Evolutionary conservation across 1,140 invertebrate genomes (phyloP).

Genomic region (Vanessa atalanta): DNA sequence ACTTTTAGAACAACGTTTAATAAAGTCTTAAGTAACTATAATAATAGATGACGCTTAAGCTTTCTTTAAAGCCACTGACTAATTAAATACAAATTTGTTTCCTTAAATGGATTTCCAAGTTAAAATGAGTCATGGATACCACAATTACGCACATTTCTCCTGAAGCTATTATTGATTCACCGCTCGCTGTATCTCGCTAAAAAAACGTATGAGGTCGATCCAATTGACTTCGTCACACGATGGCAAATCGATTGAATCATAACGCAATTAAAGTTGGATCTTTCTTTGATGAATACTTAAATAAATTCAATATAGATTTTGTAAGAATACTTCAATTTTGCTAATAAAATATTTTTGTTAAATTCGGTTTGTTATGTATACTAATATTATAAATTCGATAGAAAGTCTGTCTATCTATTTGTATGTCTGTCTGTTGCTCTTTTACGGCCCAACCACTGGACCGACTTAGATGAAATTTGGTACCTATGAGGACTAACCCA

Average conservation of each 20-base stretch:
- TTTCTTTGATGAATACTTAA: not conserved
- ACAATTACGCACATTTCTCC: conserved; percentile 40
- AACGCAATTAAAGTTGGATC: not conserved
- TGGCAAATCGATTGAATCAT: conserved; percentile 26
- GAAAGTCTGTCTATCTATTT: too few species aligned
- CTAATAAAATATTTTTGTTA: too few species aligned
- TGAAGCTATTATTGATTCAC: conserved; percentile 35
- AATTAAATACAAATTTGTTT: conserved; percentile 20
- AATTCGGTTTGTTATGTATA: too few species aligned
- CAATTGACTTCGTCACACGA: conserved; percentile 19
- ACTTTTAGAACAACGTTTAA: not conserved
- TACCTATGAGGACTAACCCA: too few species aligned
- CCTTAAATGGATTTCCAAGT: conserved; percentile 27
- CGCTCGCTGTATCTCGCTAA: conserved; percentile 14
- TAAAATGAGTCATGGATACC: conserved; percentile 24
- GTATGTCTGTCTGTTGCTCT: too few species aligned
- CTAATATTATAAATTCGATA: too few species aligned
- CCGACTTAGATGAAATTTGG: too few species aligned
- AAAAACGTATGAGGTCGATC: conserved; percentile 17
- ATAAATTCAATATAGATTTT: not conserved
- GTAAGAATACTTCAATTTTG: not conserved
- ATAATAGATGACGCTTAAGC: not conserved
- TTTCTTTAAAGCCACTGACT: conserved; percentile 11
- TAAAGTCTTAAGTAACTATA: not conserved
- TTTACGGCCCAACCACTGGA: too few species aligned